Conservation (phyloP, 2,888 invertebrate genomes). For the Seira sanloemensis region DNA sequence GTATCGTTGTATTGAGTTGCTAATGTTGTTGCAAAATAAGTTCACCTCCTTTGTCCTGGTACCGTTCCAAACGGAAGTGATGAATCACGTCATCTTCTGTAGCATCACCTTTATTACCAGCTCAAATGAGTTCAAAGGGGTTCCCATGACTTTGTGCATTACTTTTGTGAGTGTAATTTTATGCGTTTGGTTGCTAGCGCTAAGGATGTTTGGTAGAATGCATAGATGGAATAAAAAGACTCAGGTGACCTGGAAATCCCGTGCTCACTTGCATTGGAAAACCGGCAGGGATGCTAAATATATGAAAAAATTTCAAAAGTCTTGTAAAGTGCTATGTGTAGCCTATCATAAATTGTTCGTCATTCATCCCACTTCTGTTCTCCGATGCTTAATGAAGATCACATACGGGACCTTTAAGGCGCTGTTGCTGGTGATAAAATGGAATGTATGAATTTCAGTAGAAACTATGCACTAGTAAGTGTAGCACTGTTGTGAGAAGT, state of each 20-base stretch:
- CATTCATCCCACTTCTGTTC: slow-evolving; percentile 23
- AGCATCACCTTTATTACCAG: background rate
- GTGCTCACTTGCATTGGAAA: background rate
- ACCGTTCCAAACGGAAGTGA: background rate
- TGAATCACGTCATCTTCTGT: background rate
- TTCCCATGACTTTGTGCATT: background rate
- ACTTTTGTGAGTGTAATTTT: background rate
- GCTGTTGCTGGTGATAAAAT: slow-evolving; percentile 15
- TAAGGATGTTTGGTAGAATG: slow-evolving; percentile 39
- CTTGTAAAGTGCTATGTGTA: slow-evolving; percentile 28
- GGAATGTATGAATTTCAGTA: too few relatives aligned
- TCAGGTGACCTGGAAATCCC: slow-evolving; percentile 3
- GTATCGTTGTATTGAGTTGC: slow-evolving; percentile 2
- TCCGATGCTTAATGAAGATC: slow-evolving; percentile 29
- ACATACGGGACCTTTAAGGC: slow-evolving; percentile 40
- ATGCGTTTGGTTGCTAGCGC: background rate
- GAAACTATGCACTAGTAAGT: too few relatives aligned
- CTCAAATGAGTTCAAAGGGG: background rate
- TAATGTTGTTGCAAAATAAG: background rate
- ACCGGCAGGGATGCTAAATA: background rate
- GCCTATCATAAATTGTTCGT: slow-evolving; percentile 41
- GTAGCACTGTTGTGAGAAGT: too few relatives aligned
- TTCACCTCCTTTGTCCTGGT: background rate
- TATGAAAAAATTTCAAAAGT: slow-evolving; percentile 36
- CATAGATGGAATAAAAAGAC: slow-evolving; percentile 41